These are phyloP conservation scores for Fissipunctia ypsillon DNA, from an alignment of 2,888 invertebrate species.

Conservation along the genomic window DNA sequence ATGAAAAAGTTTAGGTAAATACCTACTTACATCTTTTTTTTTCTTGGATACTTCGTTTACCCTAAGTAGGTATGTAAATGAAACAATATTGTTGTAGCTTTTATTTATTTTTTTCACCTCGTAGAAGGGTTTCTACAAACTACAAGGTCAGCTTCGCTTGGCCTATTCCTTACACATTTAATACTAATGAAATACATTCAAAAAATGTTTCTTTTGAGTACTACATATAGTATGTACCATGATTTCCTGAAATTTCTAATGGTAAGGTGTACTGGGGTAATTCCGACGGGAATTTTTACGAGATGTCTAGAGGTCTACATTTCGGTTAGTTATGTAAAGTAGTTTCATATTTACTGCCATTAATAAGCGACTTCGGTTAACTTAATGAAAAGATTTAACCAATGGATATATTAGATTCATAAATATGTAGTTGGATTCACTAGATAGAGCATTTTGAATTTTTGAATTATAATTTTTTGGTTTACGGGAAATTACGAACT, in stretches of 20 bases:
- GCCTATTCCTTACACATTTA: constrained; percentile 35
- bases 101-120: constrained; percentile 26
- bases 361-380: no score
- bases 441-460: no score
- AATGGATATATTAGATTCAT: no score
- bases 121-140: constrained; percentile 29
- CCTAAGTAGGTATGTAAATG: neutral
- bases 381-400: no score
- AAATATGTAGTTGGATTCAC: no score
- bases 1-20: neutral
- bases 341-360: no score
- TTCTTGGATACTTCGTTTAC: neutral
- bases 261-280: no score
- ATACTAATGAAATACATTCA: constrained; percentile 17
- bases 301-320: no score
- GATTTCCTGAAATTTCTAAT: constrained; percentile 29
- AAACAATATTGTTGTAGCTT: constrained; percentile 27
- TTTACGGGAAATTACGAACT: no score
- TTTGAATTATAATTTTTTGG: no score
- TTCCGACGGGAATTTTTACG: no score
- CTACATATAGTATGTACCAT: constrained; percentile 23
- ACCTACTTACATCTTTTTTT: neutral
- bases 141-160: constrained; percentile 33
- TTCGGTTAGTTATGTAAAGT: no score
- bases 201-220: constrained; percentile 22